Evolutionary conservation across 2,888 invertebrate genomes (phyloP).

Genomic region (Orthosia gracilis): DNA sequence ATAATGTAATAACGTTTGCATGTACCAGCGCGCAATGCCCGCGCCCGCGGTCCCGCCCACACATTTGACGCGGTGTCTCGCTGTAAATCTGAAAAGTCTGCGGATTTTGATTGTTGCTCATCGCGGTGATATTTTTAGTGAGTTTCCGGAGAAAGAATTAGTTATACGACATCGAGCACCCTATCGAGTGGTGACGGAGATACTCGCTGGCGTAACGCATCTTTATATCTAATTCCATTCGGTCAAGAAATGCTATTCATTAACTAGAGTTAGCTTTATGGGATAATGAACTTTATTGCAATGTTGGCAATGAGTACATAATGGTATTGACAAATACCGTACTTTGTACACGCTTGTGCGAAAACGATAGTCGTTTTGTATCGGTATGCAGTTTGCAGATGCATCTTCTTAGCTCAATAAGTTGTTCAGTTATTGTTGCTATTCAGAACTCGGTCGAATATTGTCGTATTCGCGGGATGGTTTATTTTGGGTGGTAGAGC

Average conservation of each 20-base stretch:
- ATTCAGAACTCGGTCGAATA: conserved; percentile 80
- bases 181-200: conserved; percentile 37
- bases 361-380: conserved; percentile 10
- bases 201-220: conserved; percentile 3
- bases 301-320: neutral
- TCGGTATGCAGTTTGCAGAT: conserved; percentile 36
- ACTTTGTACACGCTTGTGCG: neutral
- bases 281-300: conserved; percentile 23
- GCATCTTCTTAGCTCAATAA: conserved; percentile 34
- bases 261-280: neutral
- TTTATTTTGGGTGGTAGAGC: conserved; percentile 87
- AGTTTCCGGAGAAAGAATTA: conserved; percentile 56
- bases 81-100: conserved; percentile 60
- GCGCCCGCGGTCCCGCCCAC: conserved; percentile 49
- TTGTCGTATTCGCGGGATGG: conserved; percentile 83
- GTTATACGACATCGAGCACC: conserved; percentile 16
- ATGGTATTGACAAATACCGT: conserved; percentile 10
- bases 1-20: conserved; percentile 50
- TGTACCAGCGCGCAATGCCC: conserved; percentile 39
- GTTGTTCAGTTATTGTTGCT: conserved; percentile 73
- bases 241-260: conserved; percentile 1
- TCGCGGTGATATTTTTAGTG: conserved; percentile 63
- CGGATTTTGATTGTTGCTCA: conserved; percentile 65
- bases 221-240: conserved; percentile 15
- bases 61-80: conserved; percentile 57